Evolutionary conservation across 1,140 invertebrate species (phyloP), one percentile per base, ranked within the genome.

Genomic region (Ceratina calcarata): DNA sequence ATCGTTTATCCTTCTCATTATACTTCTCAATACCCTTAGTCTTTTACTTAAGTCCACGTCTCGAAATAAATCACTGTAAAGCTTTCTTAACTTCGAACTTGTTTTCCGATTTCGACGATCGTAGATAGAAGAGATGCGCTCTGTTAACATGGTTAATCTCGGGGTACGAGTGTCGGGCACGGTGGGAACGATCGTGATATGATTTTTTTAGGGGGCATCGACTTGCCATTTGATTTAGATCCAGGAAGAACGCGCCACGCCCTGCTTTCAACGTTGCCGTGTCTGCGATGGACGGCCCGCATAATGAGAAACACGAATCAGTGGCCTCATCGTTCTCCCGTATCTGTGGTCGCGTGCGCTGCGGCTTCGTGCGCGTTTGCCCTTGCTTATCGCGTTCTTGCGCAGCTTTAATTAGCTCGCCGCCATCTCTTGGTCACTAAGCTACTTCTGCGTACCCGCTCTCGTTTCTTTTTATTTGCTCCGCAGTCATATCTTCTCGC

Each of bases 181-280:
- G 6, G 16, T 60, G 24, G 24, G 60, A 58, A 55, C 18, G 66
- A 53, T 60, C 60, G 20, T 20, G 55, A 49, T 67, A 20, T 22
- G 65, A 69, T 69, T 60, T 69, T 75, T 76, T 68, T 3, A 2
- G 37, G 51, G 18, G 37, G 32, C 37, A 45, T 15, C 45, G 37
- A 37, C n/a, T 66, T 77, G 37, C 16, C 49, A 37, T 72, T 69
- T 66, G 45, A 69, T 64, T 66, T 79, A 57, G 62, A 71, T 79
- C 64, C 53, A 72, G 20, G 55, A 72, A 22, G 76, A 68, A 62
- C 86, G 88, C 88, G 89, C 88, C 89, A 90, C 89, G 89, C 89
- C 89, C 89, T 90, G 87, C 81, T 88, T 81, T 87, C 88, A 84
- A 89, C 81, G 87, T 89, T 87, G 87, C 89, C 88, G 86, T 89